Evolutionary conservation across 2,113 vertebrate species (phyloP), one percentile per base, ranked within the genome.

Genomic region (Aptenodytes patagonicus): DNA sequence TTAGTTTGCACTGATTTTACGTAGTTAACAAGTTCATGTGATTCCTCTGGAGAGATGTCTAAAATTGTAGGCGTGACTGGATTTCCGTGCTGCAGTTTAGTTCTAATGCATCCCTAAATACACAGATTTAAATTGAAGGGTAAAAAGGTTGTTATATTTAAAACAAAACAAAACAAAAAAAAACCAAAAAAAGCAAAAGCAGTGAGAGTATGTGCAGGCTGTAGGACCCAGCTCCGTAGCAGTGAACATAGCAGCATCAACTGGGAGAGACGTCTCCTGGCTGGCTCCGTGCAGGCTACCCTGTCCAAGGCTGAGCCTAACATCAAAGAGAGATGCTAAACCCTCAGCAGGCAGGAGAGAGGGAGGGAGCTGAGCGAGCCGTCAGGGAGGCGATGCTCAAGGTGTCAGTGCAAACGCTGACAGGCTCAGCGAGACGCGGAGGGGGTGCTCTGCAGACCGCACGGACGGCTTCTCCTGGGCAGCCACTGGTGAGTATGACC

Each of bases 391-490:
- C 1, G 6, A 60, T 71, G 52, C 70, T 87, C 32, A 24, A 34
- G 55, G 57, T 71, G 70, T 87, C 73, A 15, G 42, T 54, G 80
- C 46, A n/a, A 46, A n/a, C 4, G 11, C 49, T 83, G 83, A 38
- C 62, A 36, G 42, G 49, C 92, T 94, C 64, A 6, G 76, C 22
- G 47, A 7, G 46, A 18, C 0, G 0, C 1, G 1, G 31, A 81
- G 46, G 66, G 9, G 5, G 9, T 51, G 52, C 34, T 86, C 62
- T 52, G 49, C 68, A 65, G 12, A n/a, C 18, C 3, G 2, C 0
- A 0, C 4, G 2, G 10, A 24, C 4, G 8, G 25, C 83, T 51
- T 79, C 38, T 91, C 24, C n/a, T 0, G 0, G 31, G n/a, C 0
- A 0, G 20, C 28, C 0, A 0, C 15, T 62, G 65, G n/a, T 71